Conservation (phyloP, 1,140 invertebrate genomes). For the Lepidostoma basale region DNA sequence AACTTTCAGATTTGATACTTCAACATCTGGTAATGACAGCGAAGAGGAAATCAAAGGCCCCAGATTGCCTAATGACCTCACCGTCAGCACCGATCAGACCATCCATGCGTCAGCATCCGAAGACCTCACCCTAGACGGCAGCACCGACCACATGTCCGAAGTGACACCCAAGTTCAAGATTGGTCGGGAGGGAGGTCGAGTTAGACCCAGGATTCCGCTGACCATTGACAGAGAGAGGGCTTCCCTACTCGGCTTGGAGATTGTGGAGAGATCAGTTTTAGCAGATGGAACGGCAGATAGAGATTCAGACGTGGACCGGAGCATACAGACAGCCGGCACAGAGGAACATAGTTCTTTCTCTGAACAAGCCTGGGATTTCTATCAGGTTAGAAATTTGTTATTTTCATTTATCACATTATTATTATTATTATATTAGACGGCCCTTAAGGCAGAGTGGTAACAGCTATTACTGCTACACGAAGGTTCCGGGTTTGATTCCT, state of each 20-base stretch:
- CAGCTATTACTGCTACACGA: too few species aligned
- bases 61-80: constrained; percentile 52
- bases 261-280: constrained; percentile 53
- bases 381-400: constrained; percentile 63
- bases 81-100: constrained; percentile 58
- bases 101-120: constrained; percentile 51
- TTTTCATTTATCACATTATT: too few species aligned
- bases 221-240: constrained; percentile 54
- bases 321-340: constrained; percentile 59
- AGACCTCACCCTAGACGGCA: constrained; percentile 55
- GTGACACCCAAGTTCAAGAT: constrained; percentile 65
- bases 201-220: constrained; percentile 52
- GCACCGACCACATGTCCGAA: constrained; percentile 46
- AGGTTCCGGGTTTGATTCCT: too few species aligned
- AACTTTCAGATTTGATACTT: constrained; percentile 55
- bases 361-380: constrained; percentile 85
- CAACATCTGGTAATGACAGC: constrained; percentile 60
- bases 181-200: constrained; percentile 60
- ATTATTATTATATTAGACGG: too few species aligned
- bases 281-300: constrained; percentile 54
- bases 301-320: constrained; percentile 58
- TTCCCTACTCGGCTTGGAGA: constrained; percentile 52
- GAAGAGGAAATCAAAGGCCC: constrained; percentile 56
- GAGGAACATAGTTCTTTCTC: constrained; percentile 82
- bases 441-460: too few species aligned